phyloP scores from a whole-genome alignment of 2,888 invertebrate genomes.

The Anthophora plumipes region DNA sequence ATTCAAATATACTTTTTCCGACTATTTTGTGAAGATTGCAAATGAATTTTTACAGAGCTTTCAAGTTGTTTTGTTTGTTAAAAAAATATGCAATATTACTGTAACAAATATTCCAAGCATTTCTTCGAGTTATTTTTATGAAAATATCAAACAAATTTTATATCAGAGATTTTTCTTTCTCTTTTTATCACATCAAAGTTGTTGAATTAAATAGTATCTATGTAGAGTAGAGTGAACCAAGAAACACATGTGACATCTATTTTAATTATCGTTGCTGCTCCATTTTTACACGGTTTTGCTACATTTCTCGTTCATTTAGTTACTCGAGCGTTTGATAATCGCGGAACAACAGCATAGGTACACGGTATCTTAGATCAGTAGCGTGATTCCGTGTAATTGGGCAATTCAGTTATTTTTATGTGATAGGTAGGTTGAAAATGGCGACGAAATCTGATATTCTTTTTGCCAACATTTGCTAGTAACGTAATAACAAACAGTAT shows the following conservation, averaged over 20 bases:
- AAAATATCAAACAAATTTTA: too few relatives aligned
- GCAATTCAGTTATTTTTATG: constrained; percentile 4
- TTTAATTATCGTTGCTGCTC: neutral
- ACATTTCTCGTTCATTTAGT: neutral
- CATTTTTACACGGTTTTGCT: neutral
- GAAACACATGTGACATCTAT: too few relatives aligned
- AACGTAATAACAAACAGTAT: neutral
- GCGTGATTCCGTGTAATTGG: constrained; percentile 16
- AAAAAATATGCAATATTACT: too few relatives aligned
- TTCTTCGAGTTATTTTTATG: too few relatives aligned
- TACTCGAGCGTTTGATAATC: neutral
- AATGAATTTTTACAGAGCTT: too few relatives aligned
- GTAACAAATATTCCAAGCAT: too few relatives aligned
- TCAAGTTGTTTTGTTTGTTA: too few relatives aligned
- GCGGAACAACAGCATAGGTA: neutral
- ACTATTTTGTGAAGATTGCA: too few relatives aligned
- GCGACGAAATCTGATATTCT: constrained; percentile 9
- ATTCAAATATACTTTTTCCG: too few relatives aligned
- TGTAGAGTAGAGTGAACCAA: neutral
- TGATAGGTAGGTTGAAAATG: neutral
- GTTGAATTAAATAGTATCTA: too few relatives aligned
- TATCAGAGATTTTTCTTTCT: too few relatives aligned
- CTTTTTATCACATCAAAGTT: too few relatives aligned
- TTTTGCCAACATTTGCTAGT: neutral
- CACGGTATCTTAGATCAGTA: constrained; percentile 4